Base-by-base conservation (phyloP, 2,797 vertebrate species). In the Silurus lanzhouensis region DNA sequence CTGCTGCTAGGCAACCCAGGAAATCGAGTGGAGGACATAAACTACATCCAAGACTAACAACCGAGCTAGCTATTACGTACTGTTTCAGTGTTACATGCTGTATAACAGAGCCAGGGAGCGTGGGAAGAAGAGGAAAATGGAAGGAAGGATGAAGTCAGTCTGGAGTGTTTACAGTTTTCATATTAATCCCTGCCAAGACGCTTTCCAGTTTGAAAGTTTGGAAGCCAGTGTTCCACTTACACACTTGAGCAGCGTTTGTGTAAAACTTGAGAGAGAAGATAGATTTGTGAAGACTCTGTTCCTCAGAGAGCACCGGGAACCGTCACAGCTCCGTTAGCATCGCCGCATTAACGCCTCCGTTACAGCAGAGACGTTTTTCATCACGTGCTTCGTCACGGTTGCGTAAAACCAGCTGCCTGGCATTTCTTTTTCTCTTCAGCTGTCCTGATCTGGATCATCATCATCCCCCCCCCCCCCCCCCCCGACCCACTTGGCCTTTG, bases 161-260 rank as follows among this genome's bases (percentile, higher is more conserved):
- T 22, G 3, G 38, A n/a, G 63, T 79, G 38, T 72, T 60, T 46
- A 70, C 84, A 55, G 85, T 85, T 74, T 67, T 61, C 5, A 12
- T 31, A 17, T 31, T 9, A 58, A 58, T 38, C 19, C 25, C n/a
- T 77, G 57, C 75, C 48, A 77, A 38, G 52, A 52, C 25, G 58
- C 55, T 31, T 31, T 31, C 31, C 31, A 31, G 25, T 60, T 44
- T 38, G 48, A 25, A 25, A 58, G 74, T 31, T 10, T 38, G 38
- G 38, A 38, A 38, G 38, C 38, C 72, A 3, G 25, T 5, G 14
- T 5, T 58, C 25, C 74, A 57, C 72, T 52, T 46, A 25, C 22
- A 52, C 46, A 74, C 71, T 72, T 48, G 20, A 72, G 20, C 46
- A 72, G 22, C 20, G n/a, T 55, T 75, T 9, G 48, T 55, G 48